Evolutionary conservation across 1,140 invertebrate genomes (phyloP).

Genomic region (Cydia amplana): DNA sequence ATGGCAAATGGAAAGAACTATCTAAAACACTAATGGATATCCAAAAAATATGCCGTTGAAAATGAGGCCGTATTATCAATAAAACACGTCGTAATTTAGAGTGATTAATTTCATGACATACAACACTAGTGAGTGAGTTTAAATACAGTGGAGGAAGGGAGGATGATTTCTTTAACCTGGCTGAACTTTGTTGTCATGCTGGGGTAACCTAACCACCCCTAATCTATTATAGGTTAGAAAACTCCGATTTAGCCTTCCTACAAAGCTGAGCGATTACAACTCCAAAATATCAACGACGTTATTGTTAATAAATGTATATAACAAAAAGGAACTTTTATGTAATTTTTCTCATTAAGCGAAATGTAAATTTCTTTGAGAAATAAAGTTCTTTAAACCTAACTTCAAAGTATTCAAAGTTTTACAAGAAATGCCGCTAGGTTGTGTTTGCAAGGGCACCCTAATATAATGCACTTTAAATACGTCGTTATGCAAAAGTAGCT

Average conservation of each 20-base stretch:
- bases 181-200: slow-evolving; percentile 6
- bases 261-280: not conserved
- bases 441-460: not conserved
- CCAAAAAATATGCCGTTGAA: not conserved
- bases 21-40: slow-evolving; percentile 4
- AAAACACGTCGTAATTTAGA: not conserved
- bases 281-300: not conserved
- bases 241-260: not conserved
- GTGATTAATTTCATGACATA: not conserved
- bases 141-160: too few species aligned
- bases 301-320: not conserved
- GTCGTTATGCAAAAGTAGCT: not conserved
- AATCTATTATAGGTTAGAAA: not conserved
- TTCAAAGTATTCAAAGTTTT: not conserved
- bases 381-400: too few species aligned
- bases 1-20: not conserved
- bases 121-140: not conserved
- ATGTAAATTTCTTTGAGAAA: too few species aligned
- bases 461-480: not conserved
- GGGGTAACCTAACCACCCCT: not conserved
- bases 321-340: too few species aligned
- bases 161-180: slow-evolving; percentile 4
- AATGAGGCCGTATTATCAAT: not conserved
- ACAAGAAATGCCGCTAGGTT: not conserved
- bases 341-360: too few species aligned